Evolutionary conservation across 2,797 vertebrate species (phyloP).

Genomic region (Echiichthys vipera): DNA sequence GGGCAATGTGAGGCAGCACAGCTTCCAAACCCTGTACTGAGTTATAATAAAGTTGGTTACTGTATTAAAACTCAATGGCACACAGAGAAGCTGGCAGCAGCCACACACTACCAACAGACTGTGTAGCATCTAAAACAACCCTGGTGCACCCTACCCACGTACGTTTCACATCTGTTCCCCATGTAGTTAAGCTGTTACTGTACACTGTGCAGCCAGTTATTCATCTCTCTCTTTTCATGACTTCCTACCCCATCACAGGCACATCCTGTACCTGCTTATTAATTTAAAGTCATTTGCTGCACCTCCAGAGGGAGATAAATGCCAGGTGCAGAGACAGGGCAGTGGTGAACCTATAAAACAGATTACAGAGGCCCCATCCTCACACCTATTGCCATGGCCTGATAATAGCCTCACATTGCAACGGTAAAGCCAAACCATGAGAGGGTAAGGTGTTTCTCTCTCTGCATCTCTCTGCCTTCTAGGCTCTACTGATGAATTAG

Average conservation of each 20-base stretch:
- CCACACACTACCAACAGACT: no score
- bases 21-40: no score
- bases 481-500: slow-evolving; percentile 69
- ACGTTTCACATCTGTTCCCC: no score
- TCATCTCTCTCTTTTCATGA: slow-evolving; percentile 59
- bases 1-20: no score
- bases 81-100: no score
- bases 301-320: slow-evolving; percentile 86
- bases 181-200: slow-evolving; percentile 14
- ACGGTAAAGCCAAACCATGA: slow-evolving; percentile 69
- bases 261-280: slow-evolving; percentile 83
- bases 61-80: no score
- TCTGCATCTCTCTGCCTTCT: slow-evolving; percentile 65
- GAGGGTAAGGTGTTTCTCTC: slow-evolving; percentile 68
- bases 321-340: slow-evolving; percentile 82
- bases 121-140: no score
- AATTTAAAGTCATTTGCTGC: slow-evolving; percentile 87
- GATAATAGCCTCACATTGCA: slow-evolving; percentile 82
- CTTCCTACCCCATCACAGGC: slow-evolving; percentile 57
- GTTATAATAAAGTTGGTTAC: no score
- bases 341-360: slow-evolving; percentile 86
- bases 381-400: slow-evolving; percentile 81
- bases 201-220: slow-evolving; percentile 45
- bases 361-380: slow-evolving; percentile 85
- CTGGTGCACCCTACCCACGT: no score